Evolutionary conservation across 2,113 vertebrate genomes (phyloP).

Genomic region (Coptodon rendalli): DNA sequence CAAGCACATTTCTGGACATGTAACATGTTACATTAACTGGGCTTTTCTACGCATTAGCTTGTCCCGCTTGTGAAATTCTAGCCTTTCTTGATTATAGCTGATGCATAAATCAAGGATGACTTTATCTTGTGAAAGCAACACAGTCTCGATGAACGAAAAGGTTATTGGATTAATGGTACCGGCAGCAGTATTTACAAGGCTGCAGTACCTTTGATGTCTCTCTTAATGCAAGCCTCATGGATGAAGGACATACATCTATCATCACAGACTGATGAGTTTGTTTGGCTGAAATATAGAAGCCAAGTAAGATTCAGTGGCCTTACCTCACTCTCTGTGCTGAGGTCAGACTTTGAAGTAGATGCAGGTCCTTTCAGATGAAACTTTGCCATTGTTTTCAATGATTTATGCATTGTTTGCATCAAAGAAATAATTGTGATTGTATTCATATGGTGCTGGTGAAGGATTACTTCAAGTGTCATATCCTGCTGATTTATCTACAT

Average conservation of each 20-base stretch:
- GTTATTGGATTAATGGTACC: background rate
- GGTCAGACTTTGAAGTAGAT: background rate
- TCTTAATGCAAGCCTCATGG: background rate
- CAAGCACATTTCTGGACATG: background rate
- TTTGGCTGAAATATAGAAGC: background rate
- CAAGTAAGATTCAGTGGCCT: background rate
- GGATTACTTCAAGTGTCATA: background rate
- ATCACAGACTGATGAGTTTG: background rate
- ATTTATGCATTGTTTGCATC: background rate
- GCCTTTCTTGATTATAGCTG: background rate
- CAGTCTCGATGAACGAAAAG: background rate
- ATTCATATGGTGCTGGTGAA: background rate
- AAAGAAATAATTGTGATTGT: background rate
- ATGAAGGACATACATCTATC: background rate
- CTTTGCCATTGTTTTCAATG: background rate
- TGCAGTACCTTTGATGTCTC: background rate
- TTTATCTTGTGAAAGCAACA: slow-evolving; percentile 7
- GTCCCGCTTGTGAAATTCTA: slow-evolving; percentile 9
- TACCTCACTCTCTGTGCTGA: background rate
- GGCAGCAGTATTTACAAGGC: background rate
- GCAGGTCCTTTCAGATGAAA: background rate
- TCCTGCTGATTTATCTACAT: background rate
- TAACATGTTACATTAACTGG: slow-evolving; percentile 4
- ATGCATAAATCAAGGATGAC: slow-evolving; percentile 2
- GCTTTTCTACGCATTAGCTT: background rate